Conservation (phyloP, 2,113 vertebrate genomes). For the Pyrgilauda ruficollis region DNA sequence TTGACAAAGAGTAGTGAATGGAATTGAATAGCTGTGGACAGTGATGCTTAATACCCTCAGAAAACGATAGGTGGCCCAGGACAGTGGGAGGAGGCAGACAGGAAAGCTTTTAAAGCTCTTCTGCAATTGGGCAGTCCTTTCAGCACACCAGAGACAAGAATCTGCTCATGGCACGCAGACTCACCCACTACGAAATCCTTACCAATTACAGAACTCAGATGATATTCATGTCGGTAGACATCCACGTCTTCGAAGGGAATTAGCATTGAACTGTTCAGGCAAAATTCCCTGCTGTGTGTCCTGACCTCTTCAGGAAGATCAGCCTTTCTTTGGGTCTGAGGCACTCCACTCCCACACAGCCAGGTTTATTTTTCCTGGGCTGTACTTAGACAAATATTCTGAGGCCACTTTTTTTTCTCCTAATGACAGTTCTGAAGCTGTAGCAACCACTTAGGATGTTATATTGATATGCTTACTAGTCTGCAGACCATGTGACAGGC, state of each 20-base stretch:
- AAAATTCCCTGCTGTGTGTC: not conserved
- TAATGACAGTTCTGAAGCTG: not conserved
- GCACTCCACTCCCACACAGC: not conserved
- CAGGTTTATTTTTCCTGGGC: not conserved
- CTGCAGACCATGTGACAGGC: not conserved
- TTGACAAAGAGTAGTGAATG: not conserved
- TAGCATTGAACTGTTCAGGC: not conserved
- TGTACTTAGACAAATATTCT: not conserved
- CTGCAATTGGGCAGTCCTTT: not conserved
- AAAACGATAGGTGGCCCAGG: not conserved
- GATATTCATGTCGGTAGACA: not conserved
- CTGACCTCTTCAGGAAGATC: not conserved
- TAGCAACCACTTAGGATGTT: not conserved
- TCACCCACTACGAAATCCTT: not conserved
- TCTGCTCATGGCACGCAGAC: not conserved
- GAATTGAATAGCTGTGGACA: not conserved
- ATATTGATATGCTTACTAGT: not conserved
- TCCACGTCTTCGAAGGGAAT: not conserved
- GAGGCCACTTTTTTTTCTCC: not conserved
- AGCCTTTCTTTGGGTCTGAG: not conserved
- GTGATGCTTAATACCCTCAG: not conserved
- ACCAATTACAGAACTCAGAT: not conserved
- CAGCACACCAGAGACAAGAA: not conserved
- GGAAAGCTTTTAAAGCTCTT: not conserved
- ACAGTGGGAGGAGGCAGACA: not conserved